A percentile compares a stretch with the other conserved stretches of the same genome.
These are phyloP conservation scores for Argynnis bischoffii DNA, from an alignment of 2,888 invertebrate species.

Conservation along the genomic window DNA sequence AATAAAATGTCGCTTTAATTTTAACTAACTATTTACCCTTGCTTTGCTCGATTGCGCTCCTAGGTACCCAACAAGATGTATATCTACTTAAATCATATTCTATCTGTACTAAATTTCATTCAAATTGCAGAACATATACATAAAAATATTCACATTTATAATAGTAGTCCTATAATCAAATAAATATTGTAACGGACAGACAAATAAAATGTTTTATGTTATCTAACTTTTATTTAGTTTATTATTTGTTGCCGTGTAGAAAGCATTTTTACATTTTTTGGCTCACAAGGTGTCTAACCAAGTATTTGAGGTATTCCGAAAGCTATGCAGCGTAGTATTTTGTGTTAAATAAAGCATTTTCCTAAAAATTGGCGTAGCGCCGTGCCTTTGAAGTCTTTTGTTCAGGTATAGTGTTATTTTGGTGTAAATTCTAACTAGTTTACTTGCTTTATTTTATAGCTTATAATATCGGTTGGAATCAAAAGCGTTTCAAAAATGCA, in stretches of 20 bases:
- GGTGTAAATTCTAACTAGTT: conserved; percentile 1
- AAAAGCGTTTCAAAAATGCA: no score
- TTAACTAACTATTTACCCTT: no score
- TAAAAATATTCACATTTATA: no score
- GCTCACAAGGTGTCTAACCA: neutral
- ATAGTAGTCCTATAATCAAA: no score
- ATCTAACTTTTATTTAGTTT: neutral
- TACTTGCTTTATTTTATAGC: neutral
- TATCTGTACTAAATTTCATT: no score
- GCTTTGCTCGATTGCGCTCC: no score
- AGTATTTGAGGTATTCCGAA: conserved; percentile 13
- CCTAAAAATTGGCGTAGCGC: conserved; percentile 17
- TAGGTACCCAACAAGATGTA: no score
- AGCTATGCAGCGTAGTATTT: conserved; percentile 20
- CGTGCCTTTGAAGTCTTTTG: conserved; percentile 28
- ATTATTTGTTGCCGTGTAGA: neutral
- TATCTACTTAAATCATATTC: no score
- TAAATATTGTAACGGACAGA: no score
- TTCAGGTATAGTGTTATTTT: conserved; percentile 19
- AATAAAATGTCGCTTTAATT: no score
- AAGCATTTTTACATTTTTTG: neutral
- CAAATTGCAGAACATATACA: no score
- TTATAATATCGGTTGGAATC: neutral
- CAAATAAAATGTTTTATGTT: no score
- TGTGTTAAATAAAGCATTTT: conserved; percentile 22